phyloP scores from a whole-genome alignment of 2,113 vertebrate species.

The Piprites chloris region DNA sequence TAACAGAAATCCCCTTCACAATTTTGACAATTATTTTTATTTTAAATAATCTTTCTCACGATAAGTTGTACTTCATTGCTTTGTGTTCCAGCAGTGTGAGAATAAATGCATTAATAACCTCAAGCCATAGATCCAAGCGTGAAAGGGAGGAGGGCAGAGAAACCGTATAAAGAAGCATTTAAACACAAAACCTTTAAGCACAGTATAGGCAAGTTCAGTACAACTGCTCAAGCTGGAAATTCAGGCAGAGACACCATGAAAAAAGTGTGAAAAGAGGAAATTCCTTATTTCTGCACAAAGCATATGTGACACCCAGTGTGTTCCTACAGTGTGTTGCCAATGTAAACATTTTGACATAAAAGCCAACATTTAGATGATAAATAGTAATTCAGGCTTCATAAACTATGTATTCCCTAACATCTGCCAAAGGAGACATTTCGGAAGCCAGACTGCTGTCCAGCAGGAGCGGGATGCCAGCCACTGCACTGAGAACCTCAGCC shows the following conservation, averaged over 20 bases:
- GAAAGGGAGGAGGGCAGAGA: not conserved
- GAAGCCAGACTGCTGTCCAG: not conserved
- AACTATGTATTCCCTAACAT: not conserved
- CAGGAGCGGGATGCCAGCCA: not conserved
- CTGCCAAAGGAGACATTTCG: not conserved
- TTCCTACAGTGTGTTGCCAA: fast-evolving
- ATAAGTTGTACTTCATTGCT: not conserved
- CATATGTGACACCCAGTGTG: fast-evolving
- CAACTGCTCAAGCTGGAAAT: not conserved
- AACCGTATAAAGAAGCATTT: not conserved
- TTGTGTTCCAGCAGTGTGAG: not conserved
- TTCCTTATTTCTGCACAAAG: not conserved
- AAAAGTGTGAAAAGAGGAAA: not conserved
- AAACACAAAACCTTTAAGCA: not conserved
- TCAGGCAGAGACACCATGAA: not conserved
- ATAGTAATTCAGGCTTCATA: not conserved
- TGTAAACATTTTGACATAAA: not conserved
- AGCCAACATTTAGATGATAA: not conserved
- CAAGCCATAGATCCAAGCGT: not conserved
- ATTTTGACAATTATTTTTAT: not conserved
- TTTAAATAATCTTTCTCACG: not conserved
- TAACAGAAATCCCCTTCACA: not conserved
- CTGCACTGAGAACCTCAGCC: not conserved
- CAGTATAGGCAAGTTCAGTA: not conserved
- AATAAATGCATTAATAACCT: not conserved